A percentile compares a stretch with the other conserved stretches of the same genome.
Evolutionary conservation across 2,888 invertebrate species (phyloP).

Genomic region (Epirrhoe tristata): DNA sequence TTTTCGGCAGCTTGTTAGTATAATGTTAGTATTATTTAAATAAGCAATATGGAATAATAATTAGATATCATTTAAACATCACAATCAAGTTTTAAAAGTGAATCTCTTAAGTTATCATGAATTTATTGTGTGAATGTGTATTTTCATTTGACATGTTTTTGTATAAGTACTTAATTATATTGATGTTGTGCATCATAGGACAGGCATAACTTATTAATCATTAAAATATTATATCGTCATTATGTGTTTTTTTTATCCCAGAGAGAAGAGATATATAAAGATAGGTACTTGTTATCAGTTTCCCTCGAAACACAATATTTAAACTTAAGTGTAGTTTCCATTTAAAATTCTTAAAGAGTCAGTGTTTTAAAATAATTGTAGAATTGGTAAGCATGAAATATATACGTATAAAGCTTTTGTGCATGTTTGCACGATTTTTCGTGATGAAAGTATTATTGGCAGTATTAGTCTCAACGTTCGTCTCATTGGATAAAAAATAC

Average conservation of each 20-base stretch:
- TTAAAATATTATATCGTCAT: slow-evolving; percentile 8
- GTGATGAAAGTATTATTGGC: slow-evolving; percentile 7
- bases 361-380: background rate
- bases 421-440: slow-evolving; percentile 24
- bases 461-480: background rate
- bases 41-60: background rate
- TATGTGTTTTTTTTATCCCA: background rate
- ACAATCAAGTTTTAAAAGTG: slow-evolving; percentile 6
- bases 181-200: slow-evolving; percentile 8
- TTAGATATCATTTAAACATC: background rate
- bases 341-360: background rate
- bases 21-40: background rate
- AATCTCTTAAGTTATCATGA: slow-evolving; percentile 38
- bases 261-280: background rate
- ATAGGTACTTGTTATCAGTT: background rate
- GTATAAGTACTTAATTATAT: slow-evolving; percentile 2
- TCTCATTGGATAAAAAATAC: slow-evolving; percentile 17
- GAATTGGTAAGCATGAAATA: slow-evolving; percentile 7
- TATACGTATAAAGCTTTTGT: slow-evolving; percentile 11
- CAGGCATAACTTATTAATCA: slow-evolving; percentile 17
- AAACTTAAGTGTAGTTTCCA: background rate
- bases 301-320: background rate
- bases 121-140: slow-evolving; percentile 12
- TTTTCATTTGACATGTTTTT: slow-evolving; percentile 3
- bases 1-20: background rate